phyloP scores from a whole-genome alignment of 2,113 vertebrate species.

The Triplophysa tibetana region DNA sequence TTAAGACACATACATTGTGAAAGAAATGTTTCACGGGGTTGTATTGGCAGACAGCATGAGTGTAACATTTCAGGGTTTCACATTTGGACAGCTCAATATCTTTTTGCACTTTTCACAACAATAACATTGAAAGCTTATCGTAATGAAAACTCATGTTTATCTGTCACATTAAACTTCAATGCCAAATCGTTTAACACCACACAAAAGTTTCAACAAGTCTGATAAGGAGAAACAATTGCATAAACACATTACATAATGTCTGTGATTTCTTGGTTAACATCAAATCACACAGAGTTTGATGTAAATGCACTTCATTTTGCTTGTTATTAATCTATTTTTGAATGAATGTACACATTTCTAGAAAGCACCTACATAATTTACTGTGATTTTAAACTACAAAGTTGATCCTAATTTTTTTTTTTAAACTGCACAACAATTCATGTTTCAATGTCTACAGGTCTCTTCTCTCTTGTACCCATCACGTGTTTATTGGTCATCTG shows the following conservation, averaged over 20 bases:
- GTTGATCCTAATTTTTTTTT: background rate
- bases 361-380: background rate
- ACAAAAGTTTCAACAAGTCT: background rate
- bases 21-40: background rate
- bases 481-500: constrained; percentile 22
- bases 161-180: background rate
- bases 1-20: constrained; percentile 20
- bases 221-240: constrained; percentile 15
- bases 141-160: constrained; percentile 4
- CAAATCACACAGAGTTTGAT: background rate
- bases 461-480: background rate
- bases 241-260: background rate
- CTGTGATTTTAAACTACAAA: background rate
- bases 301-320: background rate
- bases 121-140: constrained; percentile 10
- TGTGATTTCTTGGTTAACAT: background rate
- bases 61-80: background rate
- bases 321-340: background rate
- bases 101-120: background rate
- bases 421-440: background rate
- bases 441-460: constrained; percentile 1
- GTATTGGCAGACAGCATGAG: constrained; percentile 17
- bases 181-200: background rate
- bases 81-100: background rate
- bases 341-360: background rate